Conservation (phyloP, 2,113 vertebrate species). For the Anarrhichthys ocellatus region DNA sequence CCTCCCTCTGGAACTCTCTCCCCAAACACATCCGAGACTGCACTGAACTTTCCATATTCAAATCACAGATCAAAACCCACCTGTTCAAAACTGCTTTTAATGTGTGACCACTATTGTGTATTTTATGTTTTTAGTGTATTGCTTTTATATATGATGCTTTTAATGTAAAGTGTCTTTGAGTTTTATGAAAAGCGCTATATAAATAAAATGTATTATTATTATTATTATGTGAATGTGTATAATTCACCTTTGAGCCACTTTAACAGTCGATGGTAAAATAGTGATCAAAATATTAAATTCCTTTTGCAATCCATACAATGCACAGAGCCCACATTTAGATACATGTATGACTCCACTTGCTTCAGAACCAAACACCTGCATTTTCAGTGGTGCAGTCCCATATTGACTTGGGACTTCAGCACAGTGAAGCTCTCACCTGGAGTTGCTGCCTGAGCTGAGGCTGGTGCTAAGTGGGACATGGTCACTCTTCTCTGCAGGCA, state of each 20-base stretch:
- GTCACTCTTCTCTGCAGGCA: constrained; percentile 80
- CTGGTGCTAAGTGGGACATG: constrained; percentile 79
- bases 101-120: too few species aligned
- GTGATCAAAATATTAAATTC: not conserved
- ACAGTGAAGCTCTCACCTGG: constrained; percentile 69
- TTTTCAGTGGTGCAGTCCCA: not conserved
- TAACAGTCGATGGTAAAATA: not conserved
- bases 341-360: not conserved
- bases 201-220: too few species aligned
- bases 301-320: not conserved
- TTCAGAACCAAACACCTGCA: not conserved
- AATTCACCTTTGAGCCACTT: not conserved
- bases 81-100: too few species aligned
- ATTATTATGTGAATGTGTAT: too few species aligned
- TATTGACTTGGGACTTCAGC: constrained; percentile 7
- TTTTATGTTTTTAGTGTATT: too few species aligned
- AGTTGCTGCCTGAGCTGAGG: constrained; percentile 77
- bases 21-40: too few species aligned
- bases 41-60: too few species aligned
- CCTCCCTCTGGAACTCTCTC: too few species aligned
- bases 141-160: too few species aligned
- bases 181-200: too few species aligned
- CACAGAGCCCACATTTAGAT: not conserved
- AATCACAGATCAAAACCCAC: too few species aligned
- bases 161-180: too few species aligned